phyloP scores from a whole-genome alignment of 2,888 invertebrate genomes.

The Pristionchus arcanus region DNA sequence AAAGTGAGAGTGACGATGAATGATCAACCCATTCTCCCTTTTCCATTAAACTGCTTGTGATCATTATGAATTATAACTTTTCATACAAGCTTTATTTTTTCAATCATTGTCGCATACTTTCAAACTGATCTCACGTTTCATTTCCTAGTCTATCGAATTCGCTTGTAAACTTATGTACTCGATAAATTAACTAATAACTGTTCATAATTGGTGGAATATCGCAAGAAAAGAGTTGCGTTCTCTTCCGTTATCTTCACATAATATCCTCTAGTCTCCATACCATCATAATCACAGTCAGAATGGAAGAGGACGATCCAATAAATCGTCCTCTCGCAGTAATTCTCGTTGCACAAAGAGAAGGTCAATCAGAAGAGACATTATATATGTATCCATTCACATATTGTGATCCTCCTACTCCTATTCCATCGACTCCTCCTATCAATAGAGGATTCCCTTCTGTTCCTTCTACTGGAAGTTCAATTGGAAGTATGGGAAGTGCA shows the following conservation, averaged over 20 bases:
- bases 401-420: neutral
- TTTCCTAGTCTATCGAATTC: constrained; percentile 5
- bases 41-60: neutral
- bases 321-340: constrained; percentile 47
- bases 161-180: neutral
- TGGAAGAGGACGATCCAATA: constrained; percentile 28
- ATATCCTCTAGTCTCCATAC: neutral
- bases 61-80: neutral
- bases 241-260: neutral
- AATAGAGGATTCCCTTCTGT: neutral
- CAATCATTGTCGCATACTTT: neutral
- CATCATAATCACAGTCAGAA: neutral
- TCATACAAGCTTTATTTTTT: neutral
- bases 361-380: constrained; percentile 38
- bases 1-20: constrained; percentile 52
- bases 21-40: neutral
- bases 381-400: constrained; percentile 44
- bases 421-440: neutral
- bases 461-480: constrained; percentile 27
- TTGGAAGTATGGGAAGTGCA: constrained; percentile 23
- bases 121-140: neutral
- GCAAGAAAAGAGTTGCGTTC: constrained; percentile 1
- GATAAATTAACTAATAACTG: neutral
- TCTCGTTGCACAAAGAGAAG: constrained; percentile 48
- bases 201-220: neutral